Percentiles rank a stretch among this genome's conserved stretches.
Conservation (phyloP, 2,888 invertebrate genomes). For the Eledona agricola region DNA sequence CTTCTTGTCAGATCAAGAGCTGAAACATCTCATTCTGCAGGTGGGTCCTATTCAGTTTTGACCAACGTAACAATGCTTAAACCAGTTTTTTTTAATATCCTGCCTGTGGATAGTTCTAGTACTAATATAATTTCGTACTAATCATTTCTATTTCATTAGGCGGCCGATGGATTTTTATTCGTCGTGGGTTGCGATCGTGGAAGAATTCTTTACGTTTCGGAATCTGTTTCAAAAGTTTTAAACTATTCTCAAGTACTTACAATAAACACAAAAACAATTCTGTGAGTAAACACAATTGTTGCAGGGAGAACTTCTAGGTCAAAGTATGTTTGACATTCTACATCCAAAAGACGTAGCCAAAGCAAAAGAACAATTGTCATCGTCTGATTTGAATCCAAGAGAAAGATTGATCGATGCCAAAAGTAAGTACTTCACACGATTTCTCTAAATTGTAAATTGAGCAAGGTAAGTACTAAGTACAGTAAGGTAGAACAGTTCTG, state of each 20-base stretch:
- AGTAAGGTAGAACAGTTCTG: no score
- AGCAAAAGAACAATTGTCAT: conserved; percentile 93
- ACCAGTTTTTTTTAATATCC: conserved; percentile 4
- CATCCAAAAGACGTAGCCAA: conserved; percentile 95
- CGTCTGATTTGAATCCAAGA: conserved; percentile 86
- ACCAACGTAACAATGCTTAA: neutral
- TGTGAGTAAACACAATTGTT: conserved; percentile 31
- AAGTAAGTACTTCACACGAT: conserved; percentile 75
- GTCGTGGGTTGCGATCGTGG: conserved; percentile 95
- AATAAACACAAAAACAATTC: conserved; percentile 1
- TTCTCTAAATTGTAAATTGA: no score
- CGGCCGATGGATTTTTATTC: conserved; percentile 89
- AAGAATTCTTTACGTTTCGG: conserved; percentile 87
- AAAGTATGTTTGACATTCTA: conserved; percentile 92
- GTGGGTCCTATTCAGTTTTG: no score
- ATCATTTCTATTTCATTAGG: no score
- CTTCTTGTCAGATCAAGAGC: conserved; percentile 85
- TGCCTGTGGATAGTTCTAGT: no score
- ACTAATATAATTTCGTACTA: no score
- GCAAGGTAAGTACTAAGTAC: no score
- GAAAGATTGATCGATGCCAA: conserved; percentile 92
- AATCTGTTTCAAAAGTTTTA: conserved; percentile 83
- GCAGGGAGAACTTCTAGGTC: conserved; percentile 86
- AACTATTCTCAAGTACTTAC: conserved; percentile 82
- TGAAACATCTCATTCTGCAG: conserved; percentile 84